Evolutionary conservation across 2,113 vertebrate genomes (phyloP), one percentile per base, ranked within the genome.

Genomic region (Platanista minor): DNA sequence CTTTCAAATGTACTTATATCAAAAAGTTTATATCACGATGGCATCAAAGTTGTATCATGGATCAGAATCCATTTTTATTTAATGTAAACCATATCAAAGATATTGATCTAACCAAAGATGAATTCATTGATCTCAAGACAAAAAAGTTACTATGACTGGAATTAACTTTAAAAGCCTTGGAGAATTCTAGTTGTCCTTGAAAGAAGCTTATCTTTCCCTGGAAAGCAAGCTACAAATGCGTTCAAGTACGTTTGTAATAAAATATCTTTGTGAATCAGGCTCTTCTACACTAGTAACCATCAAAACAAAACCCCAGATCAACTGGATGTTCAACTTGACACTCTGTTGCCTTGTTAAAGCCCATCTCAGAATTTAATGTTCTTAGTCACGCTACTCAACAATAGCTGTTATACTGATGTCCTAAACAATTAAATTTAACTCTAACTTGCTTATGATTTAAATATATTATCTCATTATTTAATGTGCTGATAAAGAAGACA

Each of bases 381-480:
- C 39, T 72, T 61, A 92, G 57, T 69, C 27, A 46, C 87, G 49
- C 23, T 87, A 95, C 75, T 33, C 33, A 90, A 81, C 27, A 89
- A 49, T 12, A 96, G n/a, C 61, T 86, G 23, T 89, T 54, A 90
- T 14, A 81, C 9, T 83, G 25, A 85, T 49, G 13, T 86, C 20
- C 39, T 66, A 82, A 85, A 88, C 69, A 85, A 57, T 41, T 85
- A 78, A 84, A 84, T 81, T 89, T 62, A 89, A 75, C 59, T 92
- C 92, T 62, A 89, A 81, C 49, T 90, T 95, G 57, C 41, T 92
- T 87, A 87, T 23, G 20, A 90, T 83, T 95, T 72, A 94, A 92
- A 75, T 62, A 43, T 77, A 94, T 77, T 74, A 89, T 61, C 43
- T 95, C 2, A 27, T 71, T 93, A 89, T 71, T 94, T 96, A 96